Evolutionary conservation across 2,797 vertebrate genomes (phyloP), one percentile per base, ranked within the genome.

Genomic region (Yasuhikotakia modesta): DNA sequence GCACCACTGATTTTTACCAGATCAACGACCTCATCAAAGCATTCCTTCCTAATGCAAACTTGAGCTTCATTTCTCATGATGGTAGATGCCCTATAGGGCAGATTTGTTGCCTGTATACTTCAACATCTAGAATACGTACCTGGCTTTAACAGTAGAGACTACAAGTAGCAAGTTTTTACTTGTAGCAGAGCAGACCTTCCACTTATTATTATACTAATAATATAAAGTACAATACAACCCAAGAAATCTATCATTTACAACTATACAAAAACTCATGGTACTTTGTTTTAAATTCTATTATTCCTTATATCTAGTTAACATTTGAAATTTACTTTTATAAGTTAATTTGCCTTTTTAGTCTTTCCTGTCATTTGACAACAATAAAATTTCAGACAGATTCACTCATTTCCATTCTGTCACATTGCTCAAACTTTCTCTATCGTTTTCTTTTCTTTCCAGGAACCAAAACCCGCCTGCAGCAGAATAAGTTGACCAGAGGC

Each of bases 401-500:
- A 10, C 39, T 43, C 32, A 35, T 35, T 35, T 7, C 39, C 6
- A 35, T 35, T 35, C 32, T 35, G 3, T 35, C 32, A 35, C 32
- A 35, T 35, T 4, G 32, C 6, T 35, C 4, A 43, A 43, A 43
- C 39, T 2, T 43, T 43, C 39, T 43, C 27, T 21, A n/a, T n/a
- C n/a, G n/a, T n/a, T 53, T 58, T 45, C 6, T 70, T 43, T 88
- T 83, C 82, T 71, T 64, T 76, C 83, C 74, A 58, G 88, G 82
- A 88, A 89, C 87, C n/a, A 75, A 87, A 43, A 11, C 39, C 39
- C 39, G 39, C 39, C 39, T 43, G 39, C 39, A 43, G 90, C 85
- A 0, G 65, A 90, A 85, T 85, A 71, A 69, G 83, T 69, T 85
- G 73, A n/a, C n/a, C 55, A 2, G 87, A 90, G 84, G 88, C 87